These are phyloP conservation scores for Parazoanthus atlanticus DNA, from an alignment of 92 coral and sea anemone genomes.

Conservation along the genomic window DNA sequence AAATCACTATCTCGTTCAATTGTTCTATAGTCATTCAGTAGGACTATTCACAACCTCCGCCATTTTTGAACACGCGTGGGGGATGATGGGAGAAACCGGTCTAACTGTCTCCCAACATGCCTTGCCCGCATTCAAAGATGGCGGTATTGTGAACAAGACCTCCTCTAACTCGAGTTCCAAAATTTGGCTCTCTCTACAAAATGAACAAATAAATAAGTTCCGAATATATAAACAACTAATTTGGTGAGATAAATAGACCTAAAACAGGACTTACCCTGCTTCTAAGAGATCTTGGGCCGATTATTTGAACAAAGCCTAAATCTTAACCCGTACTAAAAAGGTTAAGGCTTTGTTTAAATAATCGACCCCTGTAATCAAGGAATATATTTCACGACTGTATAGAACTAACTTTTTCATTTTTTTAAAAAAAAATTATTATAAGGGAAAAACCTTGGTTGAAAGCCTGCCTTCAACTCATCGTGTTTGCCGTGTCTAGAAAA, in stretches of 20 bases:
- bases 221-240: not conserved
- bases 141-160: not conserved
- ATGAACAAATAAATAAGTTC: no score
- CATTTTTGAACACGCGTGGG: not conserved
- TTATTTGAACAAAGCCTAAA: not conserved
- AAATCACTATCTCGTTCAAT: not conserved
- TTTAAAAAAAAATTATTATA: not conserved
- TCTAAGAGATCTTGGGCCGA: not conserved
- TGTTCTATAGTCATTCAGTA: no score
- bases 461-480: slow-evolving; percentile 8
- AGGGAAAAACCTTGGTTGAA: not conserved
- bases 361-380: not conserved
- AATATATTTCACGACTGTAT: not conserved
- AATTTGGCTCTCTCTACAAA: not conserved
- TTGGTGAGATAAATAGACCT: not conserved
- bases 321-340: not conserved
- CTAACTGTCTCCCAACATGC: not conserved
- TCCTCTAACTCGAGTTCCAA: not conserved
- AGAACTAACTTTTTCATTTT: not conserved
- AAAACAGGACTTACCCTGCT: not conserved
- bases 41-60: no score
- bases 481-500: no score
- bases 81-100: not conserved
- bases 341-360: not conserved
- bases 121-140: not conserved